Base-by-base conservation (phyloP, 2,113 vertebrate species). In the Hippocampus mohnikei region DNA sequence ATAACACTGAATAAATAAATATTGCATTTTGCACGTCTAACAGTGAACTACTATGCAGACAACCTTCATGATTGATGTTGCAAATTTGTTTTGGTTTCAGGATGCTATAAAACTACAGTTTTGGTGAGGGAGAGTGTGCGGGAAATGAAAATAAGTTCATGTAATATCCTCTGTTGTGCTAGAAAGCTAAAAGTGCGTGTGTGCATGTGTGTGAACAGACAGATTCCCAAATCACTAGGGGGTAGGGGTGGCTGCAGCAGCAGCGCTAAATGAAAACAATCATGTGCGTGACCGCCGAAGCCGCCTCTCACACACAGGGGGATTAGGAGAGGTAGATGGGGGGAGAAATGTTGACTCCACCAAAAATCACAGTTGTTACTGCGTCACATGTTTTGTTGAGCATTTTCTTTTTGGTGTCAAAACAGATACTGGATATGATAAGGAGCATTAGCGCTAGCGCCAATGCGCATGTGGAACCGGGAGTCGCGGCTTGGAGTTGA, bases 191-290 rank as follows among this genome's bases (percentile, higher is more conserved):
- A 11, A 5, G 60, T 40, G 33, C 18, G 33, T 71, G 60, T 53
- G 33, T 27, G 16, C 21, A 41, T 67, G 58, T 66, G 76, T 41
- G 56, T 48, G 66, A 72, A 63, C 75, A 82, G 69, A 84, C 71
- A 76, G 70, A 80, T 78, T 85, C 76, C 75, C 75, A 56, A 70
- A 78, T 83, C 78, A 71, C 77, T 75, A 15, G 69, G 81, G 81
- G 73, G 75, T 62, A 82, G 66, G 62, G 46, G 53, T 73, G 13
- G 80, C 55, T 64, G 68, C 69, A 84, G 66, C 69, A 84, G 66
- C 58, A 7, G 75, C 67, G 67, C 82, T 75, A 71, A 85, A 85
- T 74, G 73, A 88, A 89, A 87, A 88, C 74, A 84, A 69, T 56
- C 72, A 78, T 82, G 85, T 82, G 82, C 55, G 71, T 85, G 82